These are phyloP conservation scores for Dysdera silvatica DNA, from an alignment of 1,140 invertebrate species.

Conservation along the genomic window DNA sequence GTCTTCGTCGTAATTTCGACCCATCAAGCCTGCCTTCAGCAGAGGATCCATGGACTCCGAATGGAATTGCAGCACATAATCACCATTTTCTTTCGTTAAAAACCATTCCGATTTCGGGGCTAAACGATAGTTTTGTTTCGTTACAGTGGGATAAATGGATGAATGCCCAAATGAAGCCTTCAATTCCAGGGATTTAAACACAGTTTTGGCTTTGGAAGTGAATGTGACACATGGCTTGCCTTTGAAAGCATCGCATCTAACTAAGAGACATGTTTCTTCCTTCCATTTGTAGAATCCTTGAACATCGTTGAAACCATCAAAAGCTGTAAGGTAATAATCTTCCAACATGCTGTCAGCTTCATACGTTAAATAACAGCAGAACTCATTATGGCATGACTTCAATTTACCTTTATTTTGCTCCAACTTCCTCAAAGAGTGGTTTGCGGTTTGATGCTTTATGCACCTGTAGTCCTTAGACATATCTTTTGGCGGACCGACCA, in stretches of 20 bases:
- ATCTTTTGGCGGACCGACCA: neutral
- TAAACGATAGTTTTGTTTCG: neutral
- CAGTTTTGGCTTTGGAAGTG: slow-evolving; percentile 6
- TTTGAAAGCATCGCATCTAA: slow-evolving; percentile 15
- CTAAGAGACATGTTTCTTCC: slow-evolving; percentile 28
- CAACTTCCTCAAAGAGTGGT: slow-evolving; percentile 11
- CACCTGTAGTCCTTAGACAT: neutral
- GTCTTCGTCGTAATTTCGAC: slow-evolving; percentile 16
- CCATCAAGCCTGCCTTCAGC: slow-evolving; percentile 2
- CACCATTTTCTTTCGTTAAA: neutral
- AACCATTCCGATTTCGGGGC: slow-evolving; percentile 7
- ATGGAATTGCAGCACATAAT: neutral
- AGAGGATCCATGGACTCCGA: neutral
- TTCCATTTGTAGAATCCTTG: slow-evolving; percentile 12
- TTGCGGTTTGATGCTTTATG: neutral
- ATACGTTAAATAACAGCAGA: slow-evolving; percentile 27
- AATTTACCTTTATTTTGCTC: neutral
- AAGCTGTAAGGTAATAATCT: slow-evolving; percentile 17
- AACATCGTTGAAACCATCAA: slow-evolving; percentile 6
- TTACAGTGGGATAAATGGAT: slow-evolving; percentile 16
- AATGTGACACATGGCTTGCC: neutral
- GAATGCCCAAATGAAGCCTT: neutral
- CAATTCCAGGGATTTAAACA: slow-evolving; percentile 7
- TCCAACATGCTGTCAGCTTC: neutral
- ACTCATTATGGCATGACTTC: slow-evolving; percentile 16